Conservation (phyloP, 2,797 vertebrate genomes). For the Crocidura indochinensis region DNA sequence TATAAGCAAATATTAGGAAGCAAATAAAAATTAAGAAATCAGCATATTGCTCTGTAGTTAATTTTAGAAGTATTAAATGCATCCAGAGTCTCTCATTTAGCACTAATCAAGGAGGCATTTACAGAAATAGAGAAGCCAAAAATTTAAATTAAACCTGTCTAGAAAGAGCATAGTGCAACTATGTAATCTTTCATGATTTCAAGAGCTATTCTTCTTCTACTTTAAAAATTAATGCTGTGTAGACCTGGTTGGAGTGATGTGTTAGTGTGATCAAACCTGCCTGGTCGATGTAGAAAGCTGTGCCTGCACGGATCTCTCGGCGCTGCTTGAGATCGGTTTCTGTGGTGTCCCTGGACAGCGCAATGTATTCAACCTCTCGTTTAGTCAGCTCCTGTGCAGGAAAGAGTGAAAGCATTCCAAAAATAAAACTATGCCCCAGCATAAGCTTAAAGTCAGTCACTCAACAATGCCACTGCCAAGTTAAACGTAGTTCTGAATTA, state of each 20-base stretch:
- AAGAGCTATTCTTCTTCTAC: conserved; percentile 44
- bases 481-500: conserved; percentile 65
- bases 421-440: conserved; percentile 54
- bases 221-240: conserved; percentile 44
- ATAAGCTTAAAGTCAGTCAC: conserved; percentile 55
- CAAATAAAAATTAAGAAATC: conserved; percentile 41
- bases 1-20: conserved; percentile 4
- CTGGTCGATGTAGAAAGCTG: conserved; percentile 98
- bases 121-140: conserved; percentile 17
- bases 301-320: conserved; percentile 96
- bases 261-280: conserved; percentile 85
- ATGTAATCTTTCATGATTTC: conserved; percentile 42
- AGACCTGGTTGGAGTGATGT: background rate
- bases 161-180: background rate
- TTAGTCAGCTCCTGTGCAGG: conserved; percentile 95
- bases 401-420: conserved; percentile 67
- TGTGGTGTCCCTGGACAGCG: conserved; percentile 97
- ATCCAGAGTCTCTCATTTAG: conserved; percentile 13
- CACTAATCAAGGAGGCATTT: conserved; percentile 52
- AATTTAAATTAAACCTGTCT: conserved; percentile 42
- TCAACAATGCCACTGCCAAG: conserved; percentile 37
- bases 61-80: conserved; percentile 9
- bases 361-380: conserved; percentile 96
- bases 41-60: conserved; percentile 2
- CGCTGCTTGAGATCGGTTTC: conserved; percentile 98